Conservation (phyloP, 1,140 invertebrate genomes). For the Microplitis demolitor region DNA sequence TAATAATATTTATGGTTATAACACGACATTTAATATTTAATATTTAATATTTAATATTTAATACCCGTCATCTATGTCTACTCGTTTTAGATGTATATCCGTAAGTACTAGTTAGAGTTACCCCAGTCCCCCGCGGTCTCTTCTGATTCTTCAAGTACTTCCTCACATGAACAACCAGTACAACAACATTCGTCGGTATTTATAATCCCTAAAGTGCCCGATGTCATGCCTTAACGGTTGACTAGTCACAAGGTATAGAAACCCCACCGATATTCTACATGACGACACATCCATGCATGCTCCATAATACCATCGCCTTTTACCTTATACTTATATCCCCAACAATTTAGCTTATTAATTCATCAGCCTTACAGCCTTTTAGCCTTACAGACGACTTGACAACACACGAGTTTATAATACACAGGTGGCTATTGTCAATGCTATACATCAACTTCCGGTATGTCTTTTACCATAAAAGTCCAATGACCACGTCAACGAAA, state of each 20-base stretch:
- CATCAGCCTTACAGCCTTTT: background rate
- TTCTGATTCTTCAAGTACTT: background rate
- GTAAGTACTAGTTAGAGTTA: background rate
- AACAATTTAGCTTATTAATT: slow-evolving; percentile 13
- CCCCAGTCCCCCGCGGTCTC: background rate
- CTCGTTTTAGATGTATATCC: slow-evolving; percentile 13
- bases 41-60: background rate
- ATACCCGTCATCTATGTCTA: background rate
- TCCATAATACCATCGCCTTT: background rate
- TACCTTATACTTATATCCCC: background rate
- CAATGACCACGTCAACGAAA: no score
- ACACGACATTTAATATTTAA: no score
- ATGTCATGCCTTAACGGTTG: background rate
- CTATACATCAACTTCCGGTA: no score
- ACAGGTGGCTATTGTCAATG: no score
- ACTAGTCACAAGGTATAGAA: background rate
- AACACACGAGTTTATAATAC: background rate
- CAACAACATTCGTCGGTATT: slow-evolving; percentile 6
- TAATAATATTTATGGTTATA: background rate
- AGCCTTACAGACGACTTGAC: background rate
- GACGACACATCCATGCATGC: background rate
- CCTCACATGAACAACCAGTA: background rate
- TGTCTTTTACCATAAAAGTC: no score
- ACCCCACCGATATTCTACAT: background rate
- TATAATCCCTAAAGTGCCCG: slow-evolving; percentile 1